Evolutionary conservation across 2,888 invertebrate species (phyloP).

Genomic region (Drosophila sordidula): DNA sequence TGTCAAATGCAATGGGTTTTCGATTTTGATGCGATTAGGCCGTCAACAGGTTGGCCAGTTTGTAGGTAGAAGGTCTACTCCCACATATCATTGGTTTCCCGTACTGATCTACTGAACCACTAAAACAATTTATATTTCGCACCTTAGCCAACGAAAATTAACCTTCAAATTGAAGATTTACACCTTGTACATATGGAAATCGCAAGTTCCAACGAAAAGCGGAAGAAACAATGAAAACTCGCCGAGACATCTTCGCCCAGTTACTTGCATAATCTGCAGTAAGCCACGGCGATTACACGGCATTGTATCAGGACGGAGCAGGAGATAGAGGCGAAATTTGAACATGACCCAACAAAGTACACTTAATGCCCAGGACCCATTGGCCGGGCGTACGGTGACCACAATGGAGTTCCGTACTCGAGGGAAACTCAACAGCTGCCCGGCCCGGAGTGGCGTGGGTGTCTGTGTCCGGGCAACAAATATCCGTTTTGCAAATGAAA

Average conservation of each 20-base stretch:
- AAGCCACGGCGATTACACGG: slow-evolving; percentile 81
- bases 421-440: slow-evolving; percentile 79
- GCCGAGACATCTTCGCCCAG: slow-evolving; percentile 38
- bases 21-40: slow-evolving; percentile 51
- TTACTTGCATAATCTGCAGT: slow-evolving; percentile 83
- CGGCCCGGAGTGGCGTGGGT: slow-evolving; percentile 41
- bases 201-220: no score
- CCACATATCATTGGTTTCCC: neutral
- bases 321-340: slow-evolving; percentile 38
- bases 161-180: slow-evolving; percentile 79
- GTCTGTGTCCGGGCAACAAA: slow-evolving; percentile 67
- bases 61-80: no score
- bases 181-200: no score
- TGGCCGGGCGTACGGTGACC: slow-evolving; percentile 7
- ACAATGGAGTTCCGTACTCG: slow-evolving; percentile 50
- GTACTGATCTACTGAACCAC: slow-evolving; percentile 74
- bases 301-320: slow-evolving; percentile 60
- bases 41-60: slow-evolving; percentile 54
- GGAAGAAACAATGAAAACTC: no score
- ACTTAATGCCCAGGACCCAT: slow-evolving; percentile 30
- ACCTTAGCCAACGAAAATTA: slow-evolving; percentile 60
- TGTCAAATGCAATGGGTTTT: slow-evolving; percentile 64
- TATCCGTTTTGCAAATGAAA: slow-evolving; percentile 84
- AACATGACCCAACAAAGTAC: slow-evolving; percentile 42
- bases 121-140: slow-evolving; percentile 71